Evolutionary conservation across 1,140 invertebrate genomes (phyloP).

Genomic region (Wasmannia auropunctata): DNA sequence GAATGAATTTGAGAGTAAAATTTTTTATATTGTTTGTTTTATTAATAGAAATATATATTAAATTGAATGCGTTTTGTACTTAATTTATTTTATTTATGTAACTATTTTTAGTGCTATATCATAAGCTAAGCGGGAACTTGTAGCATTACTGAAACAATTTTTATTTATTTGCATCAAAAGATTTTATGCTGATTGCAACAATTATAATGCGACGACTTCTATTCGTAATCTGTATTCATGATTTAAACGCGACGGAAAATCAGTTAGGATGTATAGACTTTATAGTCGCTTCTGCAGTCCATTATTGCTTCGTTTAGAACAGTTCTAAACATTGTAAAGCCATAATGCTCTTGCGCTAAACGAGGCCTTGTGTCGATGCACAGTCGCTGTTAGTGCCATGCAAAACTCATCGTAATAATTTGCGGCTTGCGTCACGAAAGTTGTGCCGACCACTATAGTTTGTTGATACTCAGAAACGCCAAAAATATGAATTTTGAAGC

Average conservation of each 20-base stretch:
- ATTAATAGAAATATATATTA: background rate
- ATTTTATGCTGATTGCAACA: background rate
- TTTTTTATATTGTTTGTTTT: background rate
- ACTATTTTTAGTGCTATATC: background rate
- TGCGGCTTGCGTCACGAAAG: constrained; percentile 79
- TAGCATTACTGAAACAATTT: background rate
- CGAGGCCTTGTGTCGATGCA: constrained; percentile 79
- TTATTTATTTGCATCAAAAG: background rate
- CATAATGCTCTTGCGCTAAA: constrained; percentile 80
- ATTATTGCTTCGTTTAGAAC: constrained; percentile 85
- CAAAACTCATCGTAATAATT: constrained; percentile 77
- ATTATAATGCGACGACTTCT: constrained; percentile 5
- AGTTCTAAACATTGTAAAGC: constrained; percentile 83
- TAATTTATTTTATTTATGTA: background rate
- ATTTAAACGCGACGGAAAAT: constrained; percentile 34
- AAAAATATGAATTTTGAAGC: constrained; percentile 38
- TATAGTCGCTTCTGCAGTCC: constrained; percentile 84
- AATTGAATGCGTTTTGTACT: background rate
- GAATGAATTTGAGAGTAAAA: background rate
- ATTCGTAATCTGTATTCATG: background rate
- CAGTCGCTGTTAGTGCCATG: constrained; percentile 73
- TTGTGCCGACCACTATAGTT: constrained; percentile 60
- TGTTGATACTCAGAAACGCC: constrained; percentile 30
- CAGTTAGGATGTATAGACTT: constrained; percentile 61
- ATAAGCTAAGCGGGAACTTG: background rate